These are phyloP conservation scores for Mechanitis messenoides DNA, from an alignment of 2,888 invertebrate genomes.

Conservation along the genomic window DNA sequence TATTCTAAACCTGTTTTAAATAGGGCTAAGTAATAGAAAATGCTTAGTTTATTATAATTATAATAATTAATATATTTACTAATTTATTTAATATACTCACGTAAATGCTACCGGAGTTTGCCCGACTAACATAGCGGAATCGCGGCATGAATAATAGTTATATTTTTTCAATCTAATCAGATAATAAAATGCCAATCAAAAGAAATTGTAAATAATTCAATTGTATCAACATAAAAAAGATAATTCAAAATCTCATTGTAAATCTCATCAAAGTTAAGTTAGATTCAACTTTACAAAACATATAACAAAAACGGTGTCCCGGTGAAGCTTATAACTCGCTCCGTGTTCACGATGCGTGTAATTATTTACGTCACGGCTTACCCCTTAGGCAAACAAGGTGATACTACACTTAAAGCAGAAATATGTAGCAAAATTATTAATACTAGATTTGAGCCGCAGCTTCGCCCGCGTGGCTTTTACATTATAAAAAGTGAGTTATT, in stretches of 20 bases:
- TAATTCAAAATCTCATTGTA: neutral
- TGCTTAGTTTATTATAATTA: too few species aligned
- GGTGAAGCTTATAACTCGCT: slow-evolving; percentile 39
- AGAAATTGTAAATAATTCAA: neutral
- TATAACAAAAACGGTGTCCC: slow-evolving; percentile 14
- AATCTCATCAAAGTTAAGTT: slow-evolving; percentile 6
- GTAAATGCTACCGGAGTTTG: too few species aligned
- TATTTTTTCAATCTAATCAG: too few species aligned
- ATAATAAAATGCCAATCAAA: neutral
- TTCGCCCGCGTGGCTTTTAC: too few species aligned
- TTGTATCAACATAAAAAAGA: neutral
- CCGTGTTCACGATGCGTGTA: slow-evolving; percentile 49
- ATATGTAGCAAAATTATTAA: neutral
- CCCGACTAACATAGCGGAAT: too few species aligned
- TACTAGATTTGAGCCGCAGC: too few species aligned
- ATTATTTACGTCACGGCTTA: slow-evolving; percentile 51
- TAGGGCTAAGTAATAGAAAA: too few species aligned
- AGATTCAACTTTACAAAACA: slow-evolving; percentile 5
- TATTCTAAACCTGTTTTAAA: too few species aligned
- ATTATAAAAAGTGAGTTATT: too few species aligned
- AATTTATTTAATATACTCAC: too few species aligned
- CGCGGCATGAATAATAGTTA: too few species aligned
- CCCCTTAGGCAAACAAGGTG: slow-evolving; percentile 25
- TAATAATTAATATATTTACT: too few species aligned
- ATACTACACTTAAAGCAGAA: slow-evolving; percentile 3